Evolutionary conservation across 2,888 invertebrate genomes (phyloP), one percentile per base, ranked within the genome.

Genomic region (Eristalis arbustorum): DNA sequence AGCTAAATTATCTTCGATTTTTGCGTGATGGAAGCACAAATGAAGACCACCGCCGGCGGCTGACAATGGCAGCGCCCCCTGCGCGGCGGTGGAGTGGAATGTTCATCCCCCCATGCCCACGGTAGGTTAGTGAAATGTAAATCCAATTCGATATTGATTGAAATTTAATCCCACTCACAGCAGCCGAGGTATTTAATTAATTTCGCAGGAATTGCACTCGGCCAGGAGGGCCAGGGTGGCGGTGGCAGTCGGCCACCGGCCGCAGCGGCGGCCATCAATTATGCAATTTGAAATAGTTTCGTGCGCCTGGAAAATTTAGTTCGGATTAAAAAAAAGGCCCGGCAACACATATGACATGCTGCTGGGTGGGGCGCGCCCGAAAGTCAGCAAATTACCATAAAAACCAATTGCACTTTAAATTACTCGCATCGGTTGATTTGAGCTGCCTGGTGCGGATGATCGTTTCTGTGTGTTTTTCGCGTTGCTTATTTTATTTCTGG

Each of bases 331-430:
- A 71, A 85, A 71, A 31, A 31, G 4, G 4, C 28, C 28, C 28
- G n/a, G n/a, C n/a, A n/a, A 25, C 1, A 25, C 1, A 25, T 2
- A 3, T 6, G 6, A 73, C 82, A 62, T 31, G 31, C 62, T 49
- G 18, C n/a, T 22, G 37, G 57, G 61, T 22, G 31, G 57, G 61
- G 31, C n/a, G 69, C 82, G 57, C 78, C 56, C 69, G 74, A 85
- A 81, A 85, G 85, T 77, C 82, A 74, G 77, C 64, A 73, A 82
- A 85, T 85, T 85, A 82, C 85, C 82, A 82, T 85, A 82, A 85
- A 85, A 85, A 82, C 82, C 82, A 82, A 85, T 82, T 82, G 82
- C 82, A 77, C 82, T 85, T 81, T 85, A 85, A 85, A 82, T 85
- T 85, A 82, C 82, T 85, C 82, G 77, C 77, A 82, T 85, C 82